These are phyloP conservation scores for Hirtodrosophila confusa DNA, from an alignment of 2,888 invertebrate genomes.

Conservation along the genomic window DNA sequence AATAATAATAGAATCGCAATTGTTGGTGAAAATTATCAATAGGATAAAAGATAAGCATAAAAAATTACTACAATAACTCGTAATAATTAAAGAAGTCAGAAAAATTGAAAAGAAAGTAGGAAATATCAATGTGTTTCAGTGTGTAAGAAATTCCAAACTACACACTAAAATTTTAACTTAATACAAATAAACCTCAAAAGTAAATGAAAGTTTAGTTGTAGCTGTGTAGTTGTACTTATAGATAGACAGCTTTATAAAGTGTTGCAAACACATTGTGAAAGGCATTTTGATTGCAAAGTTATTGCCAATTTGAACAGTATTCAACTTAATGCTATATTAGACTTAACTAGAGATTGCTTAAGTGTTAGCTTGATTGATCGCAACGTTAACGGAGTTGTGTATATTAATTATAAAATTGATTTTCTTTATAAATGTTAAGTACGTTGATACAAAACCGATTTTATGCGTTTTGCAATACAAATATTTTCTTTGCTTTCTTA, in stretches of 20 bases:
- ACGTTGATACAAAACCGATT: conserved; percentile 42
- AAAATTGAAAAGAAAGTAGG: too few relatives aligned
- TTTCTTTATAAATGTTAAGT: conserved; percentile 38
- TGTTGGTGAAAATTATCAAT: too few relatives aligned
- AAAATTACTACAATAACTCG: too few relatives aligned
- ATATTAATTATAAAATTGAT: conserved; percentile 16
- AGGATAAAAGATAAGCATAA: too few relatives aligned
- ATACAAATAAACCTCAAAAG: not conserved
- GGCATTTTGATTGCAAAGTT: conserved; percentile 18
- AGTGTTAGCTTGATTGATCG: conserved; percentile 50
- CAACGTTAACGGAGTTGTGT: conserved; percentile 35
- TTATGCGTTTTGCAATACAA: conserved; percentile 32
- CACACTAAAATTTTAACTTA: not conserved
- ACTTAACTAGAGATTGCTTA: conserved; percentile 55
- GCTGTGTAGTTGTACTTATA: conserved; percentile 2
- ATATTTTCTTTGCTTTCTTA: conserved; percentile 16
- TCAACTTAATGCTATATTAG: conserved; percentile 34
- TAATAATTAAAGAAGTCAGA: too few relatives aligned
- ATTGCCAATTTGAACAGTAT: conserved; percentile 36
- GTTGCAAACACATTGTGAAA: conserved; percentile 43
- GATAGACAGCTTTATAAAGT: not conserved
- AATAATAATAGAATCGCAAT: too few relatives aligned
- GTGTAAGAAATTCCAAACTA: not conserved
- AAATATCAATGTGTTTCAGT: not conserved
- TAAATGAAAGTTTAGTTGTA: conserved; percentile 3